phyloP scores from a whole-genome alignment of 1,140 invertebrate genomes.

The Ptiloglossa arizonensis region DNA sequence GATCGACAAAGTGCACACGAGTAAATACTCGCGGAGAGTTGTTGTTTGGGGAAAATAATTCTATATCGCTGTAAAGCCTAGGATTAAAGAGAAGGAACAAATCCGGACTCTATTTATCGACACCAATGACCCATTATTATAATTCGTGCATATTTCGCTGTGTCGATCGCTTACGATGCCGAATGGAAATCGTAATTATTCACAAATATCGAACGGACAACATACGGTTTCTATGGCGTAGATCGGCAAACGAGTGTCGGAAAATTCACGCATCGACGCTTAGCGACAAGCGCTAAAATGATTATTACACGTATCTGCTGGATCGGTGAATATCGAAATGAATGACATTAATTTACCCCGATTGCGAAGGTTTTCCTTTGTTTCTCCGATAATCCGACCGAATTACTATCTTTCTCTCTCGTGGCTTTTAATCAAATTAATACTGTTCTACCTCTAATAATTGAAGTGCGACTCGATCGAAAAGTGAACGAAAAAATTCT shows the following conservation, averaged over 20 bases:
- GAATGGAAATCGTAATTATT: conserved; percentile 1
- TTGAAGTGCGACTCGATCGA: not conserved
- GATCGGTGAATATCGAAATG: not conserved
- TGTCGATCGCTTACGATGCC: too few relatives aligned
- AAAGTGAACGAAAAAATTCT: not conserved
- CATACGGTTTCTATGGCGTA: too few relatives aligned
- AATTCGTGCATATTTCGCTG: too few relatives aligned
- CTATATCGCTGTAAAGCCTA: too few relatives aligned
- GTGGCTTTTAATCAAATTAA: not conserved
- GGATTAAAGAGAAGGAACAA: too few relatives aligned
- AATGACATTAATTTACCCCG: not conserved
- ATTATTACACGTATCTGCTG: not conserved
- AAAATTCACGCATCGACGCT: not conserved
- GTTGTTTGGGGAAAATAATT: too few relatives aligned
- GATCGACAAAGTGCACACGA: too few relatives aligned
- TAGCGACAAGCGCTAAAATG: not conserved
- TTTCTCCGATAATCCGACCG: not conserved
- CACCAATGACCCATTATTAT: too few relatives aligned
- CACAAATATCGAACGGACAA: not conserved
- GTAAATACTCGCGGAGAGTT: too few relatives aligned
- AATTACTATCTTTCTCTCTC: not conserved
- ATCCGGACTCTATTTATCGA: too few relatives aligned
- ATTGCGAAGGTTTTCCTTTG: not conserved
- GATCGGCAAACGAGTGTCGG: not conserved
- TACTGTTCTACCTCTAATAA: not conserved